Evolutionary conservation across 2,113 vertebrate species (phyloP).

Genomic region (Aphelocoma coerulescens): DNA sequence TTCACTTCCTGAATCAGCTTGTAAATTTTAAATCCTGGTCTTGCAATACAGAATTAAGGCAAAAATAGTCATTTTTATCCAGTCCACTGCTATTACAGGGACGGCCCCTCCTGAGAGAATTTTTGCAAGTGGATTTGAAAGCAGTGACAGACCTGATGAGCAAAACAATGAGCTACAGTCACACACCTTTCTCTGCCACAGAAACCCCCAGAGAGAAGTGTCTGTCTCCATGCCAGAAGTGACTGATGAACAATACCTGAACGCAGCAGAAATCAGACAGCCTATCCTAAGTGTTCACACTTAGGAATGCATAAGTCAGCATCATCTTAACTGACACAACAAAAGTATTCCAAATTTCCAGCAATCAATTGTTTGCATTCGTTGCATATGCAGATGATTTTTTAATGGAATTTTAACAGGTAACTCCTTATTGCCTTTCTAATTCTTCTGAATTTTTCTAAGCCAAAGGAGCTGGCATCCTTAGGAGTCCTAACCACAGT

Average conservation of each 20-base stretch:
- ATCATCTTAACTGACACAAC: background rate
- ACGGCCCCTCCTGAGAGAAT: background rate
- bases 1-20: background rate
- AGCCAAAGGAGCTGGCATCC: background rate
- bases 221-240: background rate
- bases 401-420: constrained; percentile 13
- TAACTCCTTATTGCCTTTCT: background rate
- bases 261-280: background rate
- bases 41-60: background rate
- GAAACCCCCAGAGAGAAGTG: background rate
- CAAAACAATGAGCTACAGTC: constrained; percentile 24
- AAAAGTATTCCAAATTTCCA: background rate
- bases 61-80: constrained; percentile 1
- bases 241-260: background rate
- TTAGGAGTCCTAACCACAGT: background rate
- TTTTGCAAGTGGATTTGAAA: constrained; percentile 22
- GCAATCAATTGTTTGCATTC: background rate
- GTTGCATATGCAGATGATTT: background rate
- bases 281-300: background rate
- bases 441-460: background rate
- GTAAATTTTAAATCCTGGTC: background rate
- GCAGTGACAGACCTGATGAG: background rate
- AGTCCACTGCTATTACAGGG: constrained; percentile 14
- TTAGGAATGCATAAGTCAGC: background rate
- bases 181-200: background rate